Evolutionary conservation across 2,113 vertebrate species (phyloP).

Genomic region (Microtus pennsylvanicus): DNA sequence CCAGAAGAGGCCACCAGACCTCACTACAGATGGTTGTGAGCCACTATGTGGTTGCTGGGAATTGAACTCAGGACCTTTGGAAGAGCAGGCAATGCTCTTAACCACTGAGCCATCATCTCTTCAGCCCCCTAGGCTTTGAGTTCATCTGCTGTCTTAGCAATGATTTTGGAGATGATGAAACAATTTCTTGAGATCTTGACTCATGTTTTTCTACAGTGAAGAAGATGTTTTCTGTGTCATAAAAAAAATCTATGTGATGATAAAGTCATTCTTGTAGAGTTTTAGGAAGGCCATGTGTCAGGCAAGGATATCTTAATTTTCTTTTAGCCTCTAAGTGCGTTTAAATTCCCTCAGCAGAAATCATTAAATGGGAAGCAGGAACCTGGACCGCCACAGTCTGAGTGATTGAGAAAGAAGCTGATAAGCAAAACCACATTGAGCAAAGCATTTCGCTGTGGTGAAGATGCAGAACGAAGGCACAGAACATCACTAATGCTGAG

Average conservation of each 20-base stretch:
- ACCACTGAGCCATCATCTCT: too few species aligned
- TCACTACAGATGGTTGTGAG: too few species aligned
- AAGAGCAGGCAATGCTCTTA: too few species aligned
- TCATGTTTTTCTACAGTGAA: constrained; percentile 28
- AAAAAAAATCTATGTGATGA: constrained; percentile 16
- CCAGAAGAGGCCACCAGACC: too few species aligned
- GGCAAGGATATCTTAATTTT: not conserved
- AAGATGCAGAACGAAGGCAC: constrained; percentile 27
- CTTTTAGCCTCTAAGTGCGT: not conserved
- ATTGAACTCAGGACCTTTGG: too few species aligned
- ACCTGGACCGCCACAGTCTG: not conserved
- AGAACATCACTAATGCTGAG: not conserved
- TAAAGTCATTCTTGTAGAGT: not conserved
- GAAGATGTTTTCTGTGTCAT: constrained; percentile 8
- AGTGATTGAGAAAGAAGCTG: constrained; percentile 53
- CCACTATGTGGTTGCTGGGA: too few species aligned
- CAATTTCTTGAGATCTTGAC: constrained; percentile 21
- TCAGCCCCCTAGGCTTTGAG: not conserved
- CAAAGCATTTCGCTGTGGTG: not conserved
- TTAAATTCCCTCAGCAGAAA: constrained; percentile 39
- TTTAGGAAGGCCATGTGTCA: constrained; percentile 15
- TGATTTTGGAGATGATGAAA: not conserved
- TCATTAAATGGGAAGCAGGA: constrained; percentile 56
- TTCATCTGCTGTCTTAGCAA: constrained; percentile 14
- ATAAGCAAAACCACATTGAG: constrained; percentile 36